Conservation (phyloP, 2,797 vertebrate genomes). For the Coccyzus lansbergi region DNA sequence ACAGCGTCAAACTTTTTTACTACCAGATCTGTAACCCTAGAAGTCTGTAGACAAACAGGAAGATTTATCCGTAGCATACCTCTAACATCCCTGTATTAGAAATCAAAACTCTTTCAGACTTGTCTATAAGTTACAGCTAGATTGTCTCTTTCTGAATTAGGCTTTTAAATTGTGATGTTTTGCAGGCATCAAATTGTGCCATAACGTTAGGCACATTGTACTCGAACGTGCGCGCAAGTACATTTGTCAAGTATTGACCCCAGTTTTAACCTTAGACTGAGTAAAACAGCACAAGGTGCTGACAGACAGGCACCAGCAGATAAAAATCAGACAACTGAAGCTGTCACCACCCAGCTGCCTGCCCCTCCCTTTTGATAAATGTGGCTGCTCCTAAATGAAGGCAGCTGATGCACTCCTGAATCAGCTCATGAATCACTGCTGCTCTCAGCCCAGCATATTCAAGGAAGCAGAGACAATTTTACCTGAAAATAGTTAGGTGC, state of each 20-base stretch:
- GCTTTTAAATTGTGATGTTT: neutral
- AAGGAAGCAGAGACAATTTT: neutral
- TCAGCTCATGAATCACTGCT: constrained; percentile 42
- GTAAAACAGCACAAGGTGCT: neutral
- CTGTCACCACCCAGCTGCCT: neutral
- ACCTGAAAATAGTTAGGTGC: constrained; percentile 27
- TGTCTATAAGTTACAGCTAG: neutral
- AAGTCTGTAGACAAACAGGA: neutral
- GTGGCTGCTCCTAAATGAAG: neutral
- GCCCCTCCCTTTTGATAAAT: constrained; percentile 31
- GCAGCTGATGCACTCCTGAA: constrained; percentile 27
- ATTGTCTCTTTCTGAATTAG: neutral
- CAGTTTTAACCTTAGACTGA: neutral
- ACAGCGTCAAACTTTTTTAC: neutral
- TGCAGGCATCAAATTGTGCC: neutral
- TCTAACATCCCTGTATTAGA: neutral
- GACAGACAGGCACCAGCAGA: constrained; percentile 7
- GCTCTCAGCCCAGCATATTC: neutral
- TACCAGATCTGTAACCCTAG: neutral
- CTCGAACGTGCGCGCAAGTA: neutral
- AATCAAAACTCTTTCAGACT: neutral
- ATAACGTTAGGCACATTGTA: neutral
- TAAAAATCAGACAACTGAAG: constrained; percentile 32
- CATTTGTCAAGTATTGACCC: neutral
- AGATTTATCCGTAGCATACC: neutral